Evolutionary conservation across 2,113 vertebrate genomes (phyloP).

Genomic region (Phalacrocorax brasilianus): DNA sequence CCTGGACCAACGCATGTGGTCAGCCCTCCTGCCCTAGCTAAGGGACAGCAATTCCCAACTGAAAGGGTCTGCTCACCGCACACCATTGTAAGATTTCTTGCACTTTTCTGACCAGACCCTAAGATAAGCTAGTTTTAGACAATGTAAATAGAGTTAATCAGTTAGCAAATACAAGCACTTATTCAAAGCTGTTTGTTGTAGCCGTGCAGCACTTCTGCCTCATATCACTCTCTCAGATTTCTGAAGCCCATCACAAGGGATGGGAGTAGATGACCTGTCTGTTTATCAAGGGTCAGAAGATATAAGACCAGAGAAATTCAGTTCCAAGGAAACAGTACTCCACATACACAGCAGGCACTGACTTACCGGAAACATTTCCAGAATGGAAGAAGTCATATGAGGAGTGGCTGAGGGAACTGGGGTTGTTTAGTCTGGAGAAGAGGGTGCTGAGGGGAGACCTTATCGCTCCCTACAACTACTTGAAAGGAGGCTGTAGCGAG

Average conservation of each 20-base stretch:
- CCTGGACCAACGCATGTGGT: fast-evolving
- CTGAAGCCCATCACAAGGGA: not conserved
- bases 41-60: not conserved
- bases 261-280: not conserved
- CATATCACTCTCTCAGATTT: fast-evolving
- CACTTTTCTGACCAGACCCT: not conserved
- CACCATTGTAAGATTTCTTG: not conserved
- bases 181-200: not conserved
- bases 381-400: not conserved
- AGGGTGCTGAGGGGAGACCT: no score
- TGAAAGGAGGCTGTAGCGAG: no score
- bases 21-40: not conserved
- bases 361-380: not conserved
- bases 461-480: no score
- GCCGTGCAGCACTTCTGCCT: not conserved
- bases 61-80: not conserved
- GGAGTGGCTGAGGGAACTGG: no score
- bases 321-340: not conserved
- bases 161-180: not conserved
- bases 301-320: not conserved
- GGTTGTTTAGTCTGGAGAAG: no score
- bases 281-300: not conserved
- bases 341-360: not conserved
- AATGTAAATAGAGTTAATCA: not conserved
- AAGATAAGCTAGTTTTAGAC: not conserved